A percentile compares a stretch with the other conserved stretches of the same genome.
These are phyloP conservation scores for Microtus montanus DNA, from an alignment of 2,113 vertebrate genomes.

Conservation along the genomic window DNA sequence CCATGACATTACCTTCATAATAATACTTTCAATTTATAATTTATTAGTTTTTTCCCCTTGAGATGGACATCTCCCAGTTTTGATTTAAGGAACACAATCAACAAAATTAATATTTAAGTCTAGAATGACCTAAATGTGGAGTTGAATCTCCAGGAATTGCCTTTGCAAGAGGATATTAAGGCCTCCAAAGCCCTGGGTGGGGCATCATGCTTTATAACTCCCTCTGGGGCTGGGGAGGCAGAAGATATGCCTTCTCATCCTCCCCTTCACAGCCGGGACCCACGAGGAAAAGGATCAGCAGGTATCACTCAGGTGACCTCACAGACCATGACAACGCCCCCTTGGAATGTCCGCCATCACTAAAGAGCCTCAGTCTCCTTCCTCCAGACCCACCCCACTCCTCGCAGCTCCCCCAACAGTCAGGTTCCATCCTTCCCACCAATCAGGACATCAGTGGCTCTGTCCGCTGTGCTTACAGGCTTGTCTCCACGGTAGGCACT, in stretches of 20 bases:
- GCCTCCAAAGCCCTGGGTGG: not conserved
- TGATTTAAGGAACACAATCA: slow-evolving; percentile 68
- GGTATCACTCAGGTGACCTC: not conserved
- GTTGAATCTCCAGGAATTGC: not conserved
- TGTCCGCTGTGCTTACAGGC: not conserved
- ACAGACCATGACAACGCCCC: fast-evolving
- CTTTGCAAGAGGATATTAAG: not conserved
- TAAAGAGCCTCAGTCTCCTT: not conserved
- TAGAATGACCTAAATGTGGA: slow-evolving; percentile 4
- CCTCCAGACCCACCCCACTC: fast-evolving
- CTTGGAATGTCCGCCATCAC: not conserved
- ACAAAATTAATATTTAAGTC: slow-evolving; percentile 66
- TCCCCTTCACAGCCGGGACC: fast-evolving
- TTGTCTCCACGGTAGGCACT: not conserved
- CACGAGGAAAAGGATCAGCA: fast-evolving
- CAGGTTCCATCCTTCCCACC: not conserved
- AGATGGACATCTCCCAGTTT: slow-evolving; percentile 48
- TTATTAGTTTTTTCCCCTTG: not conserved
- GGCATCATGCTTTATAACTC: fast-evolving
- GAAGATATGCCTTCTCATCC: fast-evolving
- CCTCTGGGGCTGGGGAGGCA: not conserved
- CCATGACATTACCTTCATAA: not conserved
- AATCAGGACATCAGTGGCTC: not conserved
- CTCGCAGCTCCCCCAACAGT: too few species aligned
- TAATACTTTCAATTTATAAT: slow-evolving; percentile 59